A percentile compares a stretch with the other conserved stretches of the same genome.
Conservation (phyloP, 1,140 invertebrate species). For the Thaumatotibia leucotreta region DNA sequence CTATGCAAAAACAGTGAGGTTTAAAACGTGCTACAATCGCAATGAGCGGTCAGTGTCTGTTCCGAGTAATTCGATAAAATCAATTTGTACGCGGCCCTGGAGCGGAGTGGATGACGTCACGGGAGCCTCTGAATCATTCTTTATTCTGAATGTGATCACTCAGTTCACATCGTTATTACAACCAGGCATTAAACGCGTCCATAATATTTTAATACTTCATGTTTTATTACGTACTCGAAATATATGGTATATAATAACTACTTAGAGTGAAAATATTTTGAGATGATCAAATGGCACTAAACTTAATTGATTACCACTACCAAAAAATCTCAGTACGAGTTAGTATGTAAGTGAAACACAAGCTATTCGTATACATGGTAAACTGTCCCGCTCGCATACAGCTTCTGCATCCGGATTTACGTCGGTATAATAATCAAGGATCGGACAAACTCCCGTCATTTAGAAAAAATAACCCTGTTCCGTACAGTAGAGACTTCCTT, state of each 20-base stretch:
- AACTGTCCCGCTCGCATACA: too few species aligned
- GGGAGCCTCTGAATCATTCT: constrained; percentile 39
- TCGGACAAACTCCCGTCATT: too few species aligned
- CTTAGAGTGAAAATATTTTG: neutral
- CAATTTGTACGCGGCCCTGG: constrained; percentile 16
- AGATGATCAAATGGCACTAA: too few species aligned
- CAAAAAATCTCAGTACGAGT: too few species aligned
- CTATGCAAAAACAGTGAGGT: neutral
- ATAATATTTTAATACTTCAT: neutral
- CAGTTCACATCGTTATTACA: neutral
- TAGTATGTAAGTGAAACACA: too few species aligned
- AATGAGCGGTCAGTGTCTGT: neutral
- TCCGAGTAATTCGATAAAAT: constrained; percentile 3
- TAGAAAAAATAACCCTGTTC: too few species aligned
- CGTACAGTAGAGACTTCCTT: too few species aligned
- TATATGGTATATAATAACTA: neutral
- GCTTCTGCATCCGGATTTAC: too few species aligned
- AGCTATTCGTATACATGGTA: too few species aligned
- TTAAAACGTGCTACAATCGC: neutral
- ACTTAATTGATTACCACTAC: too few species aligned
- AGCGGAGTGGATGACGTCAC: constrained; percentile 20
- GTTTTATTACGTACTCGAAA: too few species aligned
- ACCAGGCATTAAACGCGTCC: neutral
- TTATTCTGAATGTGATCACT: constrained; percentile 10
- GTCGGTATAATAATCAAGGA: too few species aligned